phyloP scores from a whole-genome alignment of 2,113 vertebrate species.

The Centropus bengalensis region DNA sequence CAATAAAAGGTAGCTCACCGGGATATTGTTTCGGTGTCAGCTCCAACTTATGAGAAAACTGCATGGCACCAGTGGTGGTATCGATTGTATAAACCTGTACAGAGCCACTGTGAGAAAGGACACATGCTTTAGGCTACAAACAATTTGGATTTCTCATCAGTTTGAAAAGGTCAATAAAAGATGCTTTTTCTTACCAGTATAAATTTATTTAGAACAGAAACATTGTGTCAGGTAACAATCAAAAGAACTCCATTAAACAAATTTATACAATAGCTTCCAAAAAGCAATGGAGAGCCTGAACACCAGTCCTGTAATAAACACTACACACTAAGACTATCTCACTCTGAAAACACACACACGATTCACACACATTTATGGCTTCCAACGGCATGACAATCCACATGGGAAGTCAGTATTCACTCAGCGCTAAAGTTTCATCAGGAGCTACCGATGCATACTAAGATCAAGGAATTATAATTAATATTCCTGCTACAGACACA shows the following conservation, averaged over 20 bases:
- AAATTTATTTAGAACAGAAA: neutral
- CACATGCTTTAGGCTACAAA: neutral
- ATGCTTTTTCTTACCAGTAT: neutral
- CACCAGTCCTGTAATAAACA: neutral
- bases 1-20: conserved; percentile 78
- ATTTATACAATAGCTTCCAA: neutral
- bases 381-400: neutral
- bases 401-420: neutral
- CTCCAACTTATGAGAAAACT: conserved; percentile 96
- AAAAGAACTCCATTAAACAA: neutral
- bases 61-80: conserved; percentile 93
- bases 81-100: conserved; percentile 97
- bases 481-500: neutral
- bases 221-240: neutral
- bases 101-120: conserved; percentile 85
- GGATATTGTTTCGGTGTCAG: conserved; percentile 98
- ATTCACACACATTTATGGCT: neutral
- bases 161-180: neutral
- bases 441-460: neutral
- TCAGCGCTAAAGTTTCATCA: neutral
- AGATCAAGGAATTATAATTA: neutral
- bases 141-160: neutral
- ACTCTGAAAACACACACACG: neutral
- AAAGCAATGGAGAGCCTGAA: neutral
- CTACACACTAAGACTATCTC: neutral